Base-by-base conservation (phyloP, 2,113 vertebrate genomes). In the Triplophysa siluroides region DNA sequence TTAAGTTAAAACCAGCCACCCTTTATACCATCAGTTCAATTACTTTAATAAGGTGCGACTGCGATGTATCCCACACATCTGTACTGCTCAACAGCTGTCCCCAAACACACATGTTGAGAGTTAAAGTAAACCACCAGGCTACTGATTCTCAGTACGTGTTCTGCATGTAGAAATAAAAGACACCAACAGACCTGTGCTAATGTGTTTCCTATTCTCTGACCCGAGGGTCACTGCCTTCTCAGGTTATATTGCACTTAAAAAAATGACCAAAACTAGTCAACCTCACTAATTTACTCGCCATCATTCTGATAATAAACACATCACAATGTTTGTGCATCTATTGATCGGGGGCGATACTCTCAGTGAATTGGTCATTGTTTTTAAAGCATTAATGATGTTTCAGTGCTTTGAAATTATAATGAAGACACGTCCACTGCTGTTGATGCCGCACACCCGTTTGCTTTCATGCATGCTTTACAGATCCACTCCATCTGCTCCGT, bases 381-480 rank as follows among this genome's bases (percentile, higher is more conserved):
- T 26, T 1, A 54, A 69, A 50, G 4, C 52, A 56, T 38, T 56
- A 56, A 72, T 21, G 29, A n/a, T 0, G 5, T 70, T 70, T 56
- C 50, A 58, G 2, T 21, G 2, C 61, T 80, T 78, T 29, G 58
- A 58, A 38, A 21, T 61, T 62, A 23, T 73, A 80, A 58, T 64
- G 64, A 81, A 62, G 63, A 67, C 24, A 29, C 8, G 61, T 47
- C n/a, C 45, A 66, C 66, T 26, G 16, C 11, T 24, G 47, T 19
- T 18, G 12, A 66, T 54, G 47, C n/a, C 43, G n/a, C 24, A 18
- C 70, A 83, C 61, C 29, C 71, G 66, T 67, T 41, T 61, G 66
- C 65, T 83, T 77, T 73, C 73, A 78, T 83, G 78, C 76, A 69
- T 66, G 33, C 58, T 65, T 75, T 76, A 84, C 33, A 76, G 64